Conservation (phyloP, 2,888 invertebrate species). For the Nomada lathburiana region DNA sequence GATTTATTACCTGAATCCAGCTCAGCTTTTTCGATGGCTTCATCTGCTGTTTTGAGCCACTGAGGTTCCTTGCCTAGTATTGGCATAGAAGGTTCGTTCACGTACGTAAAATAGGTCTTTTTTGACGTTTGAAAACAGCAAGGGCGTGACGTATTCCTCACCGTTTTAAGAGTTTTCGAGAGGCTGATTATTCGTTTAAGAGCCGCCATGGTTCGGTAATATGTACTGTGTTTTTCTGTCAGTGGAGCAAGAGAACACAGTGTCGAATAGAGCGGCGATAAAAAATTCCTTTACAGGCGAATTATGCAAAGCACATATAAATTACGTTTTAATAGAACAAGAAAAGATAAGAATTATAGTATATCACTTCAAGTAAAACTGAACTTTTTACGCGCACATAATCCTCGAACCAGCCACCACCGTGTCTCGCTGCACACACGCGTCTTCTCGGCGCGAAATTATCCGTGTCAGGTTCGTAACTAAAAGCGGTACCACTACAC, state of each 20-base stretch:
- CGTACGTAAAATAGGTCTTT: constrained; percentile 88
- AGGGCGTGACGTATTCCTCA: constrained; percentile 67
- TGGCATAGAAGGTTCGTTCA: constrained; percentile 93
- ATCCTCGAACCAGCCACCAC: constrained; percentile 54
- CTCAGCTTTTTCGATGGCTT: constrained; percentile 89
- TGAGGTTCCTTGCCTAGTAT: constrained; percentile 90
- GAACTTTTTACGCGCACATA: background rate
- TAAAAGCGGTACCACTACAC: constrained; percentile 11
- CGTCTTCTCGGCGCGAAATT: constrained; percentile 43
- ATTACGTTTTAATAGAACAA: background rate
- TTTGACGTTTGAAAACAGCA: constrained; percentile 43
- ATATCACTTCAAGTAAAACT: background rate
- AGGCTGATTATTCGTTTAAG: constrained; percentile 77
- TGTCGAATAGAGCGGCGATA: constrained; percentile 38
- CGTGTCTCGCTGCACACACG: constrained; percentile 52
- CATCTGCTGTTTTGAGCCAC: constrained; percentile 88
- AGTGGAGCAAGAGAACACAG: constrained; percentile 33
- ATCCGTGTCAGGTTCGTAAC: constrained; percentile 22
- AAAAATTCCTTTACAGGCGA: background rate
- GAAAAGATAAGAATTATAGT: background rate
- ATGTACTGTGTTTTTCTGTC: constrained; percentile 31
- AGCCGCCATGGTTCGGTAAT: constrained; percentile 75
- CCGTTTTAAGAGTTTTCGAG: constrained; percentile 72
- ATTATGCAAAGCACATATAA: background rate
- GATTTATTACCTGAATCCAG: constrained; percentile 90